Evolutionary conservation across 2,888 invertebrate genomes (phyloP).

Genomic region (Pantelozetes paolii): DNA sequence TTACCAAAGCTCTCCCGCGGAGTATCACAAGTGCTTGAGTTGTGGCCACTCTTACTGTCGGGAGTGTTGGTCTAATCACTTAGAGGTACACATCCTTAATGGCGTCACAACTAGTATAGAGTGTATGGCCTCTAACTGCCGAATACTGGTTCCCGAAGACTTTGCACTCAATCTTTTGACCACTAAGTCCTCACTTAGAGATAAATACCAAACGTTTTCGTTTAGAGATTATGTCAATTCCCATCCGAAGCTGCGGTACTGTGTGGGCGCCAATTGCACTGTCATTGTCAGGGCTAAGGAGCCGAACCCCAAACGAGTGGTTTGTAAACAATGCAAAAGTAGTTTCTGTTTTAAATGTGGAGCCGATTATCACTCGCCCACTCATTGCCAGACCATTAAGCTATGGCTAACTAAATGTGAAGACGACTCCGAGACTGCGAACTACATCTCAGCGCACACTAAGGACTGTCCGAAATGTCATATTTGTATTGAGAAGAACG

Average conservation of each 20-base stretch:
- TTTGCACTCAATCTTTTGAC: constrained; percentile 81
- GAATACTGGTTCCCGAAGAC: constrained; percentile 90
- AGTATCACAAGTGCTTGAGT: constrained; percentile 71
- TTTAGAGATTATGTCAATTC: constrained; percentile 89
- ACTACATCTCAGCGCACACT: constrained; percentile 98
- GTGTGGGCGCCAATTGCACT: constrained; percentile 93
- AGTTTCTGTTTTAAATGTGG: constrained; percentile 91
- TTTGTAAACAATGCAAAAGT: constrained; percentile 81
- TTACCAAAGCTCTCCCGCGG: constrained; percentile 62
- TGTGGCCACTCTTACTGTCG: constrained; percentile 93
- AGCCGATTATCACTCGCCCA: constrained; percentile 95
- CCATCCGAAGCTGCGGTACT: constrained; percentile 64
- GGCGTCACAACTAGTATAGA: constrained; percentile 77
- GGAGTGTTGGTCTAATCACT: constrained; percentile 93
- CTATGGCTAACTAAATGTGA: constrained; percentile 99
- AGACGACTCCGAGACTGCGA: constrained; percentile 98
- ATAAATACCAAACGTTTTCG: constrained; percentile 88
- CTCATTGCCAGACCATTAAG: constrained; percentile 89
- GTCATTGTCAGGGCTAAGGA: constrained; percentile 79
- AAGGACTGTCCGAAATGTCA: constrained; percentile 98
- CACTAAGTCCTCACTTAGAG: constrained; percentile 69
- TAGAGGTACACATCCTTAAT: constrained; percentile 90
- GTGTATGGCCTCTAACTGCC: constrained; percentile 95
- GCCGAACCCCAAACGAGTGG: constrained; percentile 74
- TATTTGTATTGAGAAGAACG: constrained; percentile 99